A percentile compares a stretch with the other conserved stretches of the same genome.
Conservation (phyloP, 2,797 vertebrate species). For the Echiichthys vipera region DNA sequence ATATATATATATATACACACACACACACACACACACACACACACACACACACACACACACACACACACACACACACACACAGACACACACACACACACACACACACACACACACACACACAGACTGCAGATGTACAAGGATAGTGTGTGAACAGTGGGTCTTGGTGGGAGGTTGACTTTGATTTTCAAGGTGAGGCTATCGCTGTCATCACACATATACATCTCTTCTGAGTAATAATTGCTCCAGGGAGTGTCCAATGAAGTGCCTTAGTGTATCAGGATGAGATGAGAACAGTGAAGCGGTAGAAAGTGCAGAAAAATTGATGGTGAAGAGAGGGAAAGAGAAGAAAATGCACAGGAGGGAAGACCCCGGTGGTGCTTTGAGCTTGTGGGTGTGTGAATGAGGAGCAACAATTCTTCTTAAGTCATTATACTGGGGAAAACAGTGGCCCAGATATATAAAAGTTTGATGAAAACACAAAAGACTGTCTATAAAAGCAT, state of each 20-base stretch:
- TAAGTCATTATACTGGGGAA: conserved; percentile 37
- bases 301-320: not conserved
- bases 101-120: no score
- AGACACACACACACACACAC: no score
- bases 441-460: conserved; percentile 58
- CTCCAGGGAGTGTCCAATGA: conserved; percentile 41
- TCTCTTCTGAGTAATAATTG: conserved; percentile 46
- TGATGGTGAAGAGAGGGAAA: conserved; percentile 1
- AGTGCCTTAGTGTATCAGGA: conserved; percentile 18
- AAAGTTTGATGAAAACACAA: conserved; percentile 16
- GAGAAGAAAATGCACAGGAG: conserved; percentile 28
- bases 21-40: no score
- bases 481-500: no score
- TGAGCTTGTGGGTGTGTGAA: conserved; percentile 43
- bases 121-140: conserved; percentile 14
- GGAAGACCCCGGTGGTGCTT: conserved; percentile 29
- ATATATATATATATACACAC: no score
- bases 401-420: conserved; percentile 21
- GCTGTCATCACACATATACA: conserved; percentile 45
- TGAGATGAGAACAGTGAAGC: not conserved
- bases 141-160: conserved; percentile 3
- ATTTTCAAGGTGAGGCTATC: conserved; percentile 61
- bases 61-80: no score
- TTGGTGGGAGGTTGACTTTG: conserved; percentile 48
- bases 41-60: no score